These are phyloP conservation scores for Cinara cedri DNA, from an alignment of 2,888 invertebrate species.

Conservation along the genomic window DNA sequence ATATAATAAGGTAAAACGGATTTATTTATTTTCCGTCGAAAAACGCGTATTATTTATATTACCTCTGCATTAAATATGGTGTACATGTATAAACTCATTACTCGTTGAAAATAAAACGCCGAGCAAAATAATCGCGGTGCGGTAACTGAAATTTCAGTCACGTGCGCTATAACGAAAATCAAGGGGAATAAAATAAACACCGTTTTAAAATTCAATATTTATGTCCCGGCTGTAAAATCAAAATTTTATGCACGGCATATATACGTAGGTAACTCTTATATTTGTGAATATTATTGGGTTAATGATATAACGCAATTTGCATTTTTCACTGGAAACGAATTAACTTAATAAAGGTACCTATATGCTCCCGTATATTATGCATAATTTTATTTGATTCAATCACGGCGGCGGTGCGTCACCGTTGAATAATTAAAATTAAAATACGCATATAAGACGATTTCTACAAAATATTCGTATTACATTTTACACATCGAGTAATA, in stretches of 20 bases:
- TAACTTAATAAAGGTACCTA: not conserved
- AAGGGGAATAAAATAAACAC: conserved; percentile 20
- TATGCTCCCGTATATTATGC: not conserved
- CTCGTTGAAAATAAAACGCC: not conserved
- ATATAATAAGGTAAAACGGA: too few relatives aligned
- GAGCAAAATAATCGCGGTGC: not conserved
- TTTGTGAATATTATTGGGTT: conserved; percentile 19
- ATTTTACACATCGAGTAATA: too few relatives aligned
- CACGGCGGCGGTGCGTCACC: not conserved
- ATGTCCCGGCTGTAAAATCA: not conserved
- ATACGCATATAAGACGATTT: conserved; percentile 7
- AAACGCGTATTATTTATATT: too few relatives aligned
- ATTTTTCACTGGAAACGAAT: conserved; percentile 12
- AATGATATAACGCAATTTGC: conserved; percentile 6
- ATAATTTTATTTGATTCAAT: conserved; percentile 5
- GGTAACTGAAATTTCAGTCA: conserved; percentile 23
- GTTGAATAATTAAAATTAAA: not conserved
- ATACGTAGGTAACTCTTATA: too few relatives aligned
- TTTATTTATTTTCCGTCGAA: too few relatives aligned
- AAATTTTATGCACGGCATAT: not conserved
- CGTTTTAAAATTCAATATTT: conserved; percentile 19
- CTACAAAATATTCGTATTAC: not conserved
- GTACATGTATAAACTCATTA: too few relatives aligned
- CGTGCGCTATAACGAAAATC: conserved; percentile 14
- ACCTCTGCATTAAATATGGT: too few relatives aligned